Evolutionary conservation across 35 echinoderm and acorn worm genomes (phyloP).

Genomic region (Apostichopus californicus): DNA sequence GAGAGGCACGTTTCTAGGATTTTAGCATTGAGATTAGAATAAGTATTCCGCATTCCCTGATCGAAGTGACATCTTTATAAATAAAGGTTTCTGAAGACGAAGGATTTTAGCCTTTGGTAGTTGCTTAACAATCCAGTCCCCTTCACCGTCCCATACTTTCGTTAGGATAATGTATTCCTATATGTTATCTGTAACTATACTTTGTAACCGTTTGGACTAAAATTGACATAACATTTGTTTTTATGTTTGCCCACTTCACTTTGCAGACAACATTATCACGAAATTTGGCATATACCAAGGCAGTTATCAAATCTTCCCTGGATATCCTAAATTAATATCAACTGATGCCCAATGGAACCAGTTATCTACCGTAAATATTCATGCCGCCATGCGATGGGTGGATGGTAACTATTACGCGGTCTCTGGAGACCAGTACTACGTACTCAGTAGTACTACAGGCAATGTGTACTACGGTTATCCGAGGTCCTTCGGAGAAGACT

Average conservation of each 20-base stretch:
- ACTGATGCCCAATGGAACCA: background rate
- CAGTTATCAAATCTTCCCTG: background rate
- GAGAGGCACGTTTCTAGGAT: too few species aligned
- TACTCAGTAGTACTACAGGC: background rate
- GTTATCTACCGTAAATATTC: background rate
- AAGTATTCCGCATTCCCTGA: too few species aligned
- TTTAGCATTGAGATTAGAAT: too few species aligned
- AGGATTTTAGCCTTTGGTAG: too few species aligned
- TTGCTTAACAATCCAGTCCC: too few species aligned
- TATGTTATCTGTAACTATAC: too few species aligned
- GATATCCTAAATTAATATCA: background rate
- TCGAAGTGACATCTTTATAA: too few species aligned
- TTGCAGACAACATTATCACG: background rate
- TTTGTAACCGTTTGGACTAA: too few species aligned
- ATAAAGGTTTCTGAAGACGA: too few species aligned
- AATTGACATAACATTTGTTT: too few species aligned
- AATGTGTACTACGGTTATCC: background rate
- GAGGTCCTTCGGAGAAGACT: background rate
- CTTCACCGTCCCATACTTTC: too few species aligned
- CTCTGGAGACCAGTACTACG: background rate
- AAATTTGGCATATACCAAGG: constrained; percentile 14
- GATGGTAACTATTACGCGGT: background rate
- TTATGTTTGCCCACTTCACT: background rate
- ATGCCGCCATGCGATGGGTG: background rate
- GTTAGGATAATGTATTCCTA: too few species aligned